phyloP scores from a whole-genome alignment of 2,797 vertebrate genomes.

The Dendrocincla fuliginosa region DNA sequence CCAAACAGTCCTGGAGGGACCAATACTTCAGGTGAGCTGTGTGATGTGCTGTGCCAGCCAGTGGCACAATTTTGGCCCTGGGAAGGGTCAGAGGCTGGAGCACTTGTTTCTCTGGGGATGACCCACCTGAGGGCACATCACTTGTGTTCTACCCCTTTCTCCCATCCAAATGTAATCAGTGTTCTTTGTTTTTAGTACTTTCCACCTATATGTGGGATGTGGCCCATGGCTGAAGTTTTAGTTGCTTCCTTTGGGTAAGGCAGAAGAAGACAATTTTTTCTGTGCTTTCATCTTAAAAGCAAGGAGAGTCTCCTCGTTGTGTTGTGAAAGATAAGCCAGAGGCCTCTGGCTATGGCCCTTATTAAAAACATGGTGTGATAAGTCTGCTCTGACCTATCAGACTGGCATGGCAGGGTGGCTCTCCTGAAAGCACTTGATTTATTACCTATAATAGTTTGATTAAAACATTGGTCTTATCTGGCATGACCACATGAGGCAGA shows the following conservation, averaged over 20 bases:
- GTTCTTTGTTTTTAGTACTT: background rate
- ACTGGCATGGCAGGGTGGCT: background rate
- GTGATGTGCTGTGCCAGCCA: background rate
- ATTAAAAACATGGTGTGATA: background rate
- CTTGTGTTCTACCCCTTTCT: background rate
- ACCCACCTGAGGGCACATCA: background rate
- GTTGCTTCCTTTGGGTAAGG: background rate
- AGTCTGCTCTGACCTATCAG: background rate
- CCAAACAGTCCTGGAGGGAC: background rate
- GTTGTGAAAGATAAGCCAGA: background rate
- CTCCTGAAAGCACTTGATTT: background rate
- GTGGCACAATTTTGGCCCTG: background rate
- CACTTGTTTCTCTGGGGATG: background rate
- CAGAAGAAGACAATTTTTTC: background rate
- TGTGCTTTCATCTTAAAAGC: background rate
- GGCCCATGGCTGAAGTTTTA: background rate
- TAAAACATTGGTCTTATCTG: conserved; percentile 46
- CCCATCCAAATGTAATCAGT: background rate
- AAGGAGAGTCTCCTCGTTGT: background rate
- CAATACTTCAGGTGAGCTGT: background rate
- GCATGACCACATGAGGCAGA: background rate
- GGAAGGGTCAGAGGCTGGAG: background rate
- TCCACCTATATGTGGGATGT: background rate
- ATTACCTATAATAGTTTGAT: background rate
- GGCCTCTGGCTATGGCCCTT: background rate